Base-by-base conservation (phyloP, 2,113 vertebrate genomes). In the Hippoglossus stenolepis region DNA sequence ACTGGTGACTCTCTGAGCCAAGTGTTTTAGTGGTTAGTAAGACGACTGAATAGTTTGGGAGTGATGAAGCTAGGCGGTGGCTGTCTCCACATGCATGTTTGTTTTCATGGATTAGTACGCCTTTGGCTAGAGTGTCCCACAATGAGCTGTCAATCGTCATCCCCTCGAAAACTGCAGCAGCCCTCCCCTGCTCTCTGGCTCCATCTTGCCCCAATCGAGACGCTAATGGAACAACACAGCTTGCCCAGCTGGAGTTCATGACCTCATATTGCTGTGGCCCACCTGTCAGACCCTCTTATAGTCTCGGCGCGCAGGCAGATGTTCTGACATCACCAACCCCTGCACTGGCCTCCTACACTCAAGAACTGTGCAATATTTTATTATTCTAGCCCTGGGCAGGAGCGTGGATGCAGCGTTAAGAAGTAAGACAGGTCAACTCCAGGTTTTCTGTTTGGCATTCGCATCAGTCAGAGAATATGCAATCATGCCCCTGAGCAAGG, bases 261-360 rank as follows among this genome's bases (percentile, higher is more conserved):
- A 91, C 89, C 91, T 90, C 81, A 83, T 79, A 86, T 83, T 64
- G n/a, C 82, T 69, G 78, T 74, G 81, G 80, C 88, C 89, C 91
- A 93, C 90, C 91, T 93, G 91, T 93, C 88, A 90, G 83, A 90
- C 77, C 79, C 70, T 82, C 86, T 91, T 90, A 87, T 59, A 65
- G 77, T 87, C 90, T 92, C 74, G 4, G 47, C 72, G 65, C 24
- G 54, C 80, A 62, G 89, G 75, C 90, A 92, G 90, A 93, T 88
- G 90, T 89, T 88, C 84, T 93, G 90, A 93, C 89, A 86, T 91
- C 90, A 90, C 74, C 90, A 67, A 20, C 65, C 83, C 82, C 78
- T 21, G 66, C 57, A 66, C 69, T 75, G 79, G 82, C 90, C 87
- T 85, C 77, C 8, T 51, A 65, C 82, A 56, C 78, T 87, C 11